Evolutionary conservation across 1,140 invertebrate species (phyloP), one percentile per base, ranked within the genome.

Genomic region (Mylabris phalerata): DNA sequence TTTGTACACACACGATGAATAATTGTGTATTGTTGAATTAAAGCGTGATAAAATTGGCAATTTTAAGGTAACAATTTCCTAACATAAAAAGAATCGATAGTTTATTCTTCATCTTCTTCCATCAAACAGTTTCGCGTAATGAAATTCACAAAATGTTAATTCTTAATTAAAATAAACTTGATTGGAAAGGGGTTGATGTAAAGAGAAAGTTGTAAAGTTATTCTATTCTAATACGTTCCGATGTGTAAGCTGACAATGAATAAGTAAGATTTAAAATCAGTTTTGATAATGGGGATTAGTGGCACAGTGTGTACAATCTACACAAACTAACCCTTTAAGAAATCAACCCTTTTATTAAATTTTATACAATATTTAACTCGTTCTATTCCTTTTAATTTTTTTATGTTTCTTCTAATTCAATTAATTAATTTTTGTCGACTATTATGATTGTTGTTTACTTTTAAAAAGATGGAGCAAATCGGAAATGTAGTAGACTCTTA

Each of bases 171-270:
- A 32, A 32, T 32, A 32, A 32, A 32, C 7, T 32, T 7, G 4
- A 7, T 32, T 32, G 32, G 19, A 32, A 32, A 32, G 32, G 32
- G 32, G 32, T 32, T 4, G 4, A 32, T 5, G 32, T 32, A 5
- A 32, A 32, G 32, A 32, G 32, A 32, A 32, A 32, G 32, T 32
- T 32, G 32, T 42, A 56, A 64, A 67, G 63, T 67, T 64, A 62
- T 65, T 67, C 61, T 64, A 62, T 65, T 67, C 61, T 60, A 67
- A 67, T 57, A 59, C 63, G 39, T 55, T 63, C 60, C 64, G 65
- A 66, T 61, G 65, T 19, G 19, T 65, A 64, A 64, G 61, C 65
- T 67, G 65, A 65, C 65, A 67, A 64, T 65, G 63, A 67, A 67
- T 65, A 61, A 61, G 61, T 67, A 67, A 64, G 63, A 65, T 59